A percentile compares a stretch with the other conserved stretches of the same genome.
phyloP scores from a whole-genome alignment of 2,113 vertebrate genomes.

The Gopherus evgoodei region DNA sequence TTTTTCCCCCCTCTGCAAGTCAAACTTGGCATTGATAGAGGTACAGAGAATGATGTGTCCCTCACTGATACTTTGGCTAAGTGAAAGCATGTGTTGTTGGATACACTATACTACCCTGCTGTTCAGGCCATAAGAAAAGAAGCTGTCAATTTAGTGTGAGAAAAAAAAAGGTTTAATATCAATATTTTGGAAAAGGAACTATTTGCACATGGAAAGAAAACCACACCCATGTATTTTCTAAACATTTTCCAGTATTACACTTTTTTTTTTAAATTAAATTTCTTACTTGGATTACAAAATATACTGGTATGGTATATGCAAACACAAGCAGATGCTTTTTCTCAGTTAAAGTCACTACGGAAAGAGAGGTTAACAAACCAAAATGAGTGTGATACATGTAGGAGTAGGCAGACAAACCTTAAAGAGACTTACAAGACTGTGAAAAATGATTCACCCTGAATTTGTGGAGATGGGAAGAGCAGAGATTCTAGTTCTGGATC shows the following conservation, averaged over 20 bases:
- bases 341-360: neutral
- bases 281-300: neutral
- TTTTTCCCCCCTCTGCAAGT: neutral
- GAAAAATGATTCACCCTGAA: neutral
- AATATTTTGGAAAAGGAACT: neutral
- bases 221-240: neutral
- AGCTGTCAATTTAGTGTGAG: neutral
- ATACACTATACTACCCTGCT: neutral
- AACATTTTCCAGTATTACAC: neutral
- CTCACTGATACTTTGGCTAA: neutral
- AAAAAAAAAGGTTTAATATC: neutral
- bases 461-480: neutral
- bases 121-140: neutral
- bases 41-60: neutral
- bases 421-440: neutral
- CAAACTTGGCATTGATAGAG: neutral
- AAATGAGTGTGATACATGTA: neutral
- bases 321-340: neutral
- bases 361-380: neutral
- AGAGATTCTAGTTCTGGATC: neutral
- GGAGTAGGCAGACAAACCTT: neutral
- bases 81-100: neutral
- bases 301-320: neutral
- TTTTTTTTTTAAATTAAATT: neutral
- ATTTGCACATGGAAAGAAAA: neutral